Evolutionary conservation across 30 jellyfish, hydroid and myxozoan species (phyloP), one percentile per base, ranked within the genome.

Genomic region (Aurelia coerulea): DNA sequence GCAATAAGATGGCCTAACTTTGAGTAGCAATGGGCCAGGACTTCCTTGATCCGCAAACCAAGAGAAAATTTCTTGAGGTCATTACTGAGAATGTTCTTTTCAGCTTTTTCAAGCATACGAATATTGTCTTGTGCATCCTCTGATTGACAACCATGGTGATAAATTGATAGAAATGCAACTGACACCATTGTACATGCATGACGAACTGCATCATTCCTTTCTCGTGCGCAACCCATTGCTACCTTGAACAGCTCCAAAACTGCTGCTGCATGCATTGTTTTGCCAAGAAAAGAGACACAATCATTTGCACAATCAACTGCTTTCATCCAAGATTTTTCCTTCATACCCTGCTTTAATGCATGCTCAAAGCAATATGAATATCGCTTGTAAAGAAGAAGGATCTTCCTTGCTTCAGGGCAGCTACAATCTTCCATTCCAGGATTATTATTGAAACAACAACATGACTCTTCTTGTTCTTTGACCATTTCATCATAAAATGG

Each of bases 211-310:
- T 34, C 51, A 16, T 39, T 69, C 62, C 12, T 69, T 3, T 34
- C 42, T 69, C n/a, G 19, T 10, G 46, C 13, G 60, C 79, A 69
- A 3, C 33, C 51, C 23, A 10, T 31, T 9, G 19, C n/a, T 2
- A 3, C 51, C 60, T 69, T 18, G 14, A 34, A 69, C 62, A 69
- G 32, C 35, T 23, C n/a, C 3, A 69, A 34, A 35, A 29, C 32
- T 69, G 79, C 32, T 23, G 79, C 10, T 15, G 29, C 51, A 34
- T 69, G 35, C 79, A 69, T 69, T 10, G 79, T 60, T 0, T 69
- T 69, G 18, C 42, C 79, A 69, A 69, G 79, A 69, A 69, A 69
- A 2, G 79, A 69, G 32, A 69, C 79, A 69, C 79, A 12, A n/a
- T 69, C 79, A 34, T 69, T 69, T 34, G 62, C 62, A 34, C 79